Conservation (phyloP, 2,797 vertebrate species). For the Schizopygopsis malacanthus region DNA sequence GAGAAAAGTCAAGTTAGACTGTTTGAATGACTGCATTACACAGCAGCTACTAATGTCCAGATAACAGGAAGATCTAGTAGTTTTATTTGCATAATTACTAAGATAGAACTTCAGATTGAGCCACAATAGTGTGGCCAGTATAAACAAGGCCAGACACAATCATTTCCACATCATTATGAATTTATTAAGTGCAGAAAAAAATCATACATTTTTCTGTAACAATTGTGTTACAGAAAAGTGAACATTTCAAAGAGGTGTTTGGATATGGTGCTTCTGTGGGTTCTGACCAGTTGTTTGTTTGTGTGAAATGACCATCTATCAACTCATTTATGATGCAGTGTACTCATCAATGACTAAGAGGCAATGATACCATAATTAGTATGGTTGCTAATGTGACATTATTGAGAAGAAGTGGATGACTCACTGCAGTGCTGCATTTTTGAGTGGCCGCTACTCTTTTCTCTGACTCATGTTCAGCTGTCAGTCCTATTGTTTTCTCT, state of each 20-base stretch:
- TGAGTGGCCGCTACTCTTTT: slow-evolving; percentile 34
- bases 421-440: slow-evolving; percentile 33
- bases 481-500: slow-evolving; percentile 22
- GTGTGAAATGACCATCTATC: slow-evolving; percentile 15
- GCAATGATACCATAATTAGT: slow-evolving; percentile 43
- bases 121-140: slow-evolving; percentile 29
- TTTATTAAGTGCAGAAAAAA: slow-evolving; percentile 13
- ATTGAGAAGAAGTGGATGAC: slow-evolving; percentile 44
- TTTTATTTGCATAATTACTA: slow-evolving; percentile 48
- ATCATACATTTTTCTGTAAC: slow-evolving; percentile 9
- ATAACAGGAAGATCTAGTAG: slow-evolving; percentile 18
- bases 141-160: slow-evolving; percentile 33
- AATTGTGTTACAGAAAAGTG: slow-evolving; percentile 22
- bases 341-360: slow-evolving; percentile 36
- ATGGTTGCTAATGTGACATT: slow-evolving; percentile 38
- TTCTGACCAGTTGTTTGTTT: slow-evolving; percentile 30
- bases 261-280: slow-evolving; percentile 13
- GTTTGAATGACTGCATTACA: slow-evolving; percentile 21
- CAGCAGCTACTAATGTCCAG: slow-evolving; percentile 46
- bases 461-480: slow-evolving; percentile 5
- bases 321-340: slow-evolving; percentile 30
- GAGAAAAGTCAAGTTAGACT: slow-evolving; percentile 2
- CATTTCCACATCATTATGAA: slow-evolving; percentile 26
- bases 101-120: slow-evolving; percentile 29
- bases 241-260: slow-evolving; percentile 22